Conservation (phyloP, 2,888 invertebrate genomes). For the Neoscelio sp. region DNA sequence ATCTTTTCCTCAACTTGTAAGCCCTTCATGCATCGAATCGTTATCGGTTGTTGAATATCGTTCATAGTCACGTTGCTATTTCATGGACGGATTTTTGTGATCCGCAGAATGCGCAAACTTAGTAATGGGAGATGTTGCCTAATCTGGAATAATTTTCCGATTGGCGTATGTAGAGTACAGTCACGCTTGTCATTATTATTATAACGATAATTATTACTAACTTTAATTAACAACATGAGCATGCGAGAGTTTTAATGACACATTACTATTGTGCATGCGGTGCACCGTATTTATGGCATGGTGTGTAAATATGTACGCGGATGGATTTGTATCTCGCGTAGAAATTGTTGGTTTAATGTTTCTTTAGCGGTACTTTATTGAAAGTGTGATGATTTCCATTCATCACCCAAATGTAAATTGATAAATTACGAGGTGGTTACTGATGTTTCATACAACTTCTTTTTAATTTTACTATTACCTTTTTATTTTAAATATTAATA, state of each 20-base stretch:
- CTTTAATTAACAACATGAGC: constrained; percentile 24
- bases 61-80: constrained; percentile 44
- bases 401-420: too few relatives aligned
- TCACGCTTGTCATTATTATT: constrained; percentile 21
- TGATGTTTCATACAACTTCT: too few relatives aligned
- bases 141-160: constrained; percentile 37
- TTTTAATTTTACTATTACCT: too few relatives aligned
- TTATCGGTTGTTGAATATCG: constrained; percentile 46
- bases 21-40: constrained; percentile 45
- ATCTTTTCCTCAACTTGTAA: constrained; percentile 51
- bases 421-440: too few relatives aligned
- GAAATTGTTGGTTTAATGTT: neutral
- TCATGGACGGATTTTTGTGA: constrained; percentile 16
- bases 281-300: neutral
- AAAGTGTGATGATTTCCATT: neutral
- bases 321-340: neutral
- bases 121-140: constrained; percentile 15
- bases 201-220: constrained; percentile 28
- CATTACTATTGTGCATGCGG: constrained; percentile 8
- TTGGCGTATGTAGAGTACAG: constrained; percentile 4
- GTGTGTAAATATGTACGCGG: constrained; percentile 4
- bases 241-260: constrained; percentile 30
- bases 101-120: constrained; percentile 9
- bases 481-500: too few relatives aligned
- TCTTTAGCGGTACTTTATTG: constrained; percentile 1